Conservation (phyloP, 2,888 invertebrate genomes). For the Cosmia pyralina region DNA sequence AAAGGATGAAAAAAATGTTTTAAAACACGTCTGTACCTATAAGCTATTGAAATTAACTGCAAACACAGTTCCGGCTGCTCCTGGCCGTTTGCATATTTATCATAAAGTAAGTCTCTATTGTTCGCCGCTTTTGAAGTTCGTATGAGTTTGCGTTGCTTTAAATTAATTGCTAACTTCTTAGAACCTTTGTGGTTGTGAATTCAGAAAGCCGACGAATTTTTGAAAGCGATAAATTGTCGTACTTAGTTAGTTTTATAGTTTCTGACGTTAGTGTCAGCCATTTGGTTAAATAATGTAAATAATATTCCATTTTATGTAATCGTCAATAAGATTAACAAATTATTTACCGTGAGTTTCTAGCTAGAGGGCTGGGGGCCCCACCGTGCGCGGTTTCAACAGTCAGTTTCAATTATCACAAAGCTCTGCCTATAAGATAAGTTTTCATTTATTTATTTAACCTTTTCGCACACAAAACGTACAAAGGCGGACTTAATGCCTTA, state of each 20-base stretch:
- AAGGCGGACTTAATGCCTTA: too few relatives aligned
- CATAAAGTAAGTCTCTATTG: conserved; percentile 76
- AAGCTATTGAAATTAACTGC: conserved; percentile 68
- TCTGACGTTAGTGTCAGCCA: conserved; percentile 49
- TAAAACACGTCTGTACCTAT: conserved; percentile 27
- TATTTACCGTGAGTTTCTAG: conserved; percentile 6
- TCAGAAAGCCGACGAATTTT: conserved; percentile 66
- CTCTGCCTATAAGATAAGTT: too few relatives aligned
- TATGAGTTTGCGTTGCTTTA: conserved; percentile 72
- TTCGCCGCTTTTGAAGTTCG: conserved; percentile 73
- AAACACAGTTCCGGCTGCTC: conserved; percentile 65
- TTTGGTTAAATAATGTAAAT: conserved; percentile 15
- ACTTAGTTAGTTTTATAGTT: conserved; percentile 55
- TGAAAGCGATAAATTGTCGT: conserved; percentile 64
- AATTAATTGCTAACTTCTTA: conserved; percentile 78
- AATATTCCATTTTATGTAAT: conserved; percentile 14
- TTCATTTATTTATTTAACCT: too few relatives aligned
- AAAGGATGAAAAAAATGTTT: conserved; percentile 35
- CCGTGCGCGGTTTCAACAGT: neutral
- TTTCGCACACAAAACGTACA: too few relatives aligned
- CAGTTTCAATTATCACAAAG: conserved; percentile 1
- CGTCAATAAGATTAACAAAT: conserved; percentile 23
- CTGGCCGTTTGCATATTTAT: conserved; percentile 76
- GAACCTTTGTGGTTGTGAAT: conserved; percentile 72
- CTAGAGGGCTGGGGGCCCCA: neutral